Evolutionary conservation across 2,888 invertebrate species (phyloP), one percentile per base, ranked within the genome.

Genomic region (Zaprionus lineosus): DNA sequence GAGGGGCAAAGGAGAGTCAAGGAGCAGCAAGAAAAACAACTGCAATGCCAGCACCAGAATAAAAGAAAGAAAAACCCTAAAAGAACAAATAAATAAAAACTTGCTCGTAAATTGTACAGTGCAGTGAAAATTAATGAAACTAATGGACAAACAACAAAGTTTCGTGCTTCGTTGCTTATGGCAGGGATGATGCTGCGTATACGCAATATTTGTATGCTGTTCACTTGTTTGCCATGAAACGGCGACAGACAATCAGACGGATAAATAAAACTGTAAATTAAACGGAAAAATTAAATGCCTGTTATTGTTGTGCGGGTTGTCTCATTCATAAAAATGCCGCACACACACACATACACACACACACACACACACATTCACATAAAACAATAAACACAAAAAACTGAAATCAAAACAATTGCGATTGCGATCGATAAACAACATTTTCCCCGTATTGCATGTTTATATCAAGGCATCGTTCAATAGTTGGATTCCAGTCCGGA

Each of bases 311-410:
- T n/a, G 43, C 18, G 18, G 21, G 6, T 24, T 31, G 40, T 12
- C 43, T 53, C 82, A 78, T 78, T 82, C 78, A 78, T 78, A 67
- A 78, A 78, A 81, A 75, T 63, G 70, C 65, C 74, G n/a, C n/a
- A 77, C 71, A 58, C 47, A 46, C 66, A 51, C 36, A 29, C 39
- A 21, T 46, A 67, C 43, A 39, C 52, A 16, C 33, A 31, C n/a
- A n/a, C n/a, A n/a, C n/a, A n/a, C n/a, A n/a, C n/a, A n/a, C n/a
- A 26, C 48, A 34, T 24, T 18, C 29, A 58, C 52, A 24, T 24
- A 24, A 24, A 58, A 26, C 15, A 14, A 43, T 3, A 55, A 59
- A 28, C 21, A 61, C 26, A 34, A 40, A 39, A 43, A 36, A 58
- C 55, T 18, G 44, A 51, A 62, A 62, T 46, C 52, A 82, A 75